phyloP scores from a whole-genome alignment of 2,113 vertebrate genomes.

The Thunnus thynnus region DNA sequence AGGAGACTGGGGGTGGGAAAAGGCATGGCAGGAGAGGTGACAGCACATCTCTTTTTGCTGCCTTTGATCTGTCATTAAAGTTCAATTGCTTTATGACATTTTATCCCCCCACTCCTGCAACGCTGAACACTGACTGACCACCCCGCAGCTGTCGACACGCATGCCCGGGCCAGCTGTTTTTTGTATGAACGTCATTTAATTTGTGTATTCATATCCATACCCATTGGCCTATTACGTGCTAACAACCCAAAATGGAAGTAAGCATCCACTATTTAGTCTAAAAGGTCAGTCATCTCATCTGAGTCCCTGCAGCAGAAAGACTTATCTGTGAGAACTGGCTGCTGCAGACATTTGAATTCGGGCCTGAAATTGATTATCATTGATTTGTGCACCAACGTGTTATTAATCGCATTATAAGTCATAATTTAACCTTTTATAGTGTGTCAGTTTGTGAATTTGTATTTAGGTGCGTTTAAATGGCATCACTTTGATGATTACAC shows the following conservation, averaged over 20 bases:
- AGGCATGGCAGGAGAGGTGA: conserved; percentile 22
- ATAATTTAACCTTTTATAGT: conserved; percentile 56
- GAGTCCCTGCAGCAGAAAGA: conserved; percentile 10
- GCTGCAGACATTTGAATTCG: conserved; percentile 39
- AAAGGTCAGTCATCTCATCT: conserved; percentile 55
- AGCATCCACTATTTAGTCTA: conserved; percentile 29
- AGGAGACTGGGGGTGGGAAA: conserved; percentile 16
- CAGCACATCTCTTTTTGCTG: conserved; percentile 47
- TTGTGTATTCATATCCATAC: conserved; percentile 46
- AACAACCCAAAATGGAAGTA: conserved; percentile 34
- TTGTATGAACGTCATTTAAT: conserved; percentile 22
- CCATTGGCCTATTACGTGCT: conserved; percentile 33
- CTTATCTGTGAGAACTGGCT: conserved; percentile 39
- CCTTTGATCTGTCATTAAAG: conserved; percentile 74
- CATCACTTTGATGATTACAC: conserved; percentile 54
- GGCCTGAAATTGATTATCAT: conserved; percentile 36
- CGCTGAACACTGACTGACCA: conserved; percentile 9
- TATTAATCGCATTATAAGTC: conserved; percentile 24
- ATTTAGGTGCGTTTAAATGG: conserved; percentile 54
- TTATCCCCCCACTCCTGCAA: conserved; percentile 44
- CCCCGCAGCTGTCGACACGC: not conserved
- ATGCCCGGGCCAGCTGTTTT: not conserved
- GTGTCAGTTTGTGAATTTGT: conserved; percentile 38
- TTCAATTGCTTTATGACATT: conserved; percentile 68
- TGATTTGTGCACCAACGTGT: conserved; percentile 26